Base-by-base conservation (phyloP, 2,797 vertebrate species). In the Gymnocypris eckloni region DNA sequence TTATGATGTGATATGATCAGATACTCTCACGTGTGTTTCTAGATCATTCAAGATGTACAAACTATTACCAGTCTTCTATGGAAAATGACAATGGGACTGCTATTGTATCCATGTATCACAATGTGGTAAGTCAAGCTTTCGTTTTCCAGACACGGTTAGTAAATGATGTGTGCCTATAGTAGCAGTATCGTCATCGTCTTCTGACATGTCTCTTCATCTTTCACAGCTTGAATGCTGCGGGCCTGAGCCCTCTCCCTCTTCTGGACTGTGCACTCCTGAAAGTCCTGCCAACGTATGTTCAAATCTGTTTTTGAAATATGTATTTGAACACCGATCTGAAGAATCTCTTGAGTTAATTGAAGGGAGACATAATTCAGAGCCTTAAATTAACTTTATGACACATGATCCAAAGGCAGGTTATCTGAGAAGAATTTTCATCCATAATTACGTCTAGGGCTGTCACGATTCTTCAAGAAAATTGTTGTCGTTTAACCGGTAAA, bases 11-110 rank as follows among this genome's bases (percentile, higher is more conserved):
- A 67, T 37, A 37, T 37, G 66, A 67, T 67, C 28, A 10, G 33
- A 77, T 52, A 3, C 18, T 33, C 20, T 48, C 6, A 48, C 7
- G 5, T 73, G 48, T 84, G 22, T 81, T 56, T 80, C 8, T 90
- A 99, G 98, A 97, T 98, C 86, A 92, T 97, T 25, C 92, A 95
- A 18, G 97, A 98, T 61, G 95, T 97, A 18, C 95, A 89, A 94
- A 92, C 88, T 97, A 98, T 91, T 99, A 99, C 9, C 93, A 92
- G 64, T 93, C 94, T 28, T 91, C 95, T 22, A 52, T 92, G 0
- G 92, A 87, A 6, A 88, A 91, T 33, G 86, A 90, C 22, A 95
- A 95, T 33, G 90, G 89, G 79, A 97, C 97, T 0, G 45, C 82
- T 1, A 91, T 98, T 20, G 87, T 80, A 8, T 52, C 82, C 0